These are phyloP conservation scores for Synanthedon myopaeformis DNA, from an alignment of 2,888 invertebrate genomes.

Conservation along the genomic window DNA sequence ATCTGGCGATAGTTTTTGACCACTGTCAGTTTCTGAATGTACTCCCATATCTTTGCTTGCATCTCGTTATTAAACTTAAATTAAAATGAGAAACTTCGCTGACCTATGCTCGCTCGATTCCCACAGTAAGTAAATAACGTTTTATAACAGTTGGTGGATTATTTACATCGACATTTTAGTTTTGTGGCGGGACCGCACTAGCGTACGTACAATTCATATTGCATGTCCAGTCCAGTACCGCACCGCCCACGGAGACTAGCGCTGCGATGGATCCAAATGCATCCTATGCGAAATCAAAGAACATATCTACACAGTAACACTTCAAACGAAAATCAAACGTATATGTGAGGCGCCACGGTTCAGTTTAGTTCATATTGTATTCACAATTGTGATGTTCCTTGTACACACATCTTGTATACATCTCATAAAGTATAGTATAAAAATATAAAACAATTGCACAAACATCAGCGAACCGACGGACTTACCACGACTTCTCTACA, in stretches of 20 bases:
- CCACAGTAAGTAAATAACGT: conserved; percentile 29
- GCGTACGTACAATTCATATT: conserved; percentile 51
- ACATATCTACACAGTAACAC: neutral
- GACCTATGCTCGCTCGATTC: conserved; percentile 15
- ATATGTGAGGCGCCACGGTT: too few relatives aligned
- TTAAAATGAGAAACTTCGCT: conserved; percentile 4
- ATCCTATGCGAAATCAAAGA: conserved; percentile 10
- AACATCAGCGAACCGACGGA: conserved; percentile 35
- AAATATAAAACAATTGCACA: conserved; percentile 63
- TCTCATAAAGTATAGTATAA: conserved; percentile 26
- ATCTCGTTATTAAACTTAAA: conserved; percentile 5
- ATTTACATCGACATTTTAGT: conserved; percentile 31
- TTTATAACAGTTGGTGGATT: conserved; percentile 17
- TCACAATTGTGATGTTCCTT: neutral
- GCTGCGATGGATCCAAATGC: conserved; percentile 33
- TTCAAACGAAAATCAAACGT: too few relatives aligned
- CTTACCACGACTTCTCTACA: conserved; percentile 35
- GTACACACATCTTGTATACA: neutral
- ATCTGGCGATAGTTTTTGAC: conserved; percentile 10
- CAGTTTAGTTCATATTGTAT: too few relatives aligned
- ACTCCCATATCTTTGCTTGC: conserved; percentile 8
- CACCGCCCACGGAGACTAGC: conserved; percentile 54
- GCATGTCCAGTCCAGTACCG: conserved; percentile 56
- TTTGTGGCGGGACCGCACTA: conserved; percentile 23
- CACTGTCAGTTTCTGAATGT: conserved; percentile 9